Evolutionary conservation across 2,888 invertebrate species (phyloP).

Genomic region (Malachius bipustulatus): DNA sequence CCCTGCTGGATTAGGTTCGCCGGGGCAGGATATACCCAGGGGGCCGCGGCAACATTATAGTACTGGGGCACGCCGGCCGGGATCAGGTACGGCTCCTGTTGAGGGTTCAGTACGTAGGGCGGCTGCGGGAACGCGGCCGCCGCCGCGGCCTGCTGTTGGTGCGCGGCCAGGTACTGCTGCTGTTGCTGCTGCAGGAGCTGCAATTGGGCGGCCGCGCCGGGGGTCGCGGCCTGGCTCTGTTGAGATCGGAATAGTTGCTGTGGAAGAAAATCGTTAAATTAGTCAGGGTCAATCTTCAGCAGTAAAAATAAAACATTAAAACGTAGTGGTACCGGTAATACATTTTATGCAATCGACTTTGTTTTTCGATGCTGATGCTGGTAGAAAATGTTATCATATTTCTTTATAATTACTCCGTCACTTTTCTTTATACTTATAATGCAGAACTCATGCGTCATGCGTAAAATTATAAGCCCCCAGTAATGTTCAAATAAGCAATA

Average conservation of each 20-base stretch:
- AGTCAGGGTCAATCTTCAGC: neutral
- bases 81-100: constrained; percentile 62
- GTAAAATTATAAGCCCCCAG: too few species aligned
- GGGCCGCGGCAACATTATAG: constrained; percentile 81
- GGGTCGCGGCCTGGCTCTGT: constrained; percentile 60
- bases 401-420: too few species aligned
- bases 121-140: constrained; percentile 67
- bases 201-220: constrained; percentile 56
- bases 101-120: constrained; percentile 76
- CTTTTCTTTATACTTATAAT: too few species aligned
- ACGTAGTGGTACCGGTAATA: too few species aligned
- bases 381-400: too few species aligned
- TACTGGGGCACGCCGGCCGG: constrained; percentile 81
- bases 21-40: constrained; percentile 80
- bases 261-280: constrained; percentile 31
- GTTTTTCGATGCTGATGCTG: too few species aligned
- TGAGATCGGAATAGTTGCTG: constrained; percentile 87
- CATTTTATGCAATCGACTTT: too few species aligned
- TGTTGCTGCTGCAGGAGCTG: constrained; percentile 68
- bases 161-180: constrained; percentile 64
- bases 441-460: too few species aligned
- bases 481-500: too few species aligned
- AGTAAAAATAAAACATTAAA: too few species aligned
- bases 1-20: constrained; percentile 60
- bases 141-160: constrained; percentile 48